Evolutionary conservation across 2,113 vertebrate genomes (phyloP), one percentile per base, ranked within the genome.

Genomic region (Leptobrachium leishanense): DNA sequence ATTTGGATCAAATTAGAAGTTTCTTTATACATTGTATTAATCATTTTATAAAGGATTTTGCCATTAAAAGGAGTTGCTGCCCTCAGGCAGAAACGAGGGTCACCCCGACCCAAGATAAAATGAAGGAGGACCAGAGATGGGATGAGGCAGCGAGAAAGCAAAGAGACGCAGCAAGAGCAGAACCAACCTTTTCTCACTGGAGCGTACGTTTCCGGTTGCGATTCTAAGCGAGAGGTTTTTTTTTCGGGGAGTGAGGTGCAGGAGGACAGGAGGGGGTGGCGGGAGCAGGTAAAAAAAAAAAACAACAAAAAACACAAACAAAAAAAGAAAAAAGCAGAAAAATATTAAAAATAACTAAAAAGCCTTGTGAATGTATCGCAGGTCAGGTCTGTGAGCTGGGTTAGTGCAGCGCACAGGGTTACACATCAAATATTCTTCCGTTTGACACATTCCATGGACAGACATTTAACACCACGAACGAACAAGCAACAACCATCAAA

Each of bases 151-250:
- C 85, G 84, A 87, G 67, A 82, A 85, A 85, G 85, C 85, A 88
- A 82, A n/a, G 8, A 82, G 80, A 84, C 84, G 87, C 80, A 88
- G 88, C 86, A 82, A 88, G 89, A 80, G 84, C 89, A 91, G 89
- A 93, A 99, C 98, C 97, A 96, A 99, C 98, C 98, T 99, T 98
- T 98, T 93, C 96, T 99, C 95, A 97, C 92, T 92, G 96, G 93
- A 86, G 93, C 95, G 89, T 94, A 96, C 92, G 96, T 94, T 88
- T 98, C 96, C 92, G 93, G 95, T 89, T 97, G 94, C 93, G 96
- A 92, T 89, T 96, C 93, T 94, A 92, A 42, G 95, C 97, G 95
- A 94, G 83, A 92, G 86, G n/a, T n/a, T n/a, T n/a, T n/a, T n/a
- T n/a, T 88, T 85, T 88, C 42, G 43, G 65, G 57, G 73, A 44